Evolutionary conservation across 2,113 vertebrate genomes (phyloP).

Genomic region (Athene cunicularia): DNA sequence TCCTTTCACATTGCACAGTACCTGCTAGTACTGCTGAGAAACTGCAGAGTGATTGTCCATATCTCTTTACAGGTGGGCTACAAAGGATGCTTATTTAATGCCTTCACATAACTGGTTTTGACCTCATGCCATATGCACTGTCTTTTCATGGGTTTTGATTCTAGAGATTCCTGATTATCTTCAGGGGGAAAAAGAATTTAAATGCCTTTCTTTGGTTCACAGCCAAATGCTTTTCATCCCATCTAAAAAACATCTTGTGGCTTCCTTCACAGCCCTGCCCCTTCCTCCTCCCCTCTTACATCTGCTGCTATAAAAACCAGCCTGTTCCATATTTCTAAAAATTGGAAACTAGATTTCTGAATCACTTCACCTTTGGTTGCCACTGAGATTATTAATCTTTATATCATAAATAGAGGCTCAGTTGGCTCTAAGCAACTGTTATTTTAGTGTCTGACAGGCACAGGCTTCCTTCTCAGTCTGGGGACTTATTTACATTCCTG

Average conservation of each 20-base stretch:
- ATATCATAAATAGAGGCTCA: slow-evolving; percentile 20
- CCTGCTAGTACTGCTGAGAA: background rate
- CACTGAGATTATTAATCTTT: slow-evolving; percentile 32
- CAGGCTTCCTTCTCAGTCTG: background rate
- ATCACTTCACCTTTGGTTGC: slow-evolving; percentile 54
- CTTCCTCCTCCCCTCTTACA: slow-evolving; percentile 38
- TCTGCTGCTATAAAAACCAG: slow-evolving; percentile 32
- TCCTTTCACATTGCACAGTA: background rate
- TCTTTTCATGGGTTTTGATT: background rate
- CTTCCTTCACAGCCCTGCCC: slow-evolving; percentile 18
- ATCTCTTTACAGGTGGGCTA: background rate
- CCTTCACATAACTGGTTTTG: background rate
- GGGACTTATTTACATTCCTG: slow-evolving; percentile 1
- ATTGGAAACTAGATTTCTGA: slow-evolving; percentile 18
- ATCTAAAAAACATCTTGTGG: slow-evolving; percentile 8
- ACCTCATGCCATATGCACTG: background rate
- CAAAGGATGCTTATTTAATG: background rate
- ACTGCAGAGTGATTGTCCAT: background rate
- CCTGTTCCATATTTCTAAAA: slow-evolving; percentile 43
- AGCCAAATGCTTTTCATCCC: slow-evolving; percentile 29
- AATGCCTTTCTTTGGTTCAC: background rate
- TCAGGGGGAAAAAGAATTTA: background rate
- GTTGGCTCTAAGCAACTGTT: slow-evolving; percentile 32
- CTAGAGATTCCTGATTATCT: background rate
- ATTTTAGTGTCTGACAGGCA: slow-evolving; percentile 37